Evolutionary conservation across 1,140 invertebrate species (phyloP), one percentile per base, ranked within the genome.

Genomic region (Pollicipes pollicipes): DNA sequence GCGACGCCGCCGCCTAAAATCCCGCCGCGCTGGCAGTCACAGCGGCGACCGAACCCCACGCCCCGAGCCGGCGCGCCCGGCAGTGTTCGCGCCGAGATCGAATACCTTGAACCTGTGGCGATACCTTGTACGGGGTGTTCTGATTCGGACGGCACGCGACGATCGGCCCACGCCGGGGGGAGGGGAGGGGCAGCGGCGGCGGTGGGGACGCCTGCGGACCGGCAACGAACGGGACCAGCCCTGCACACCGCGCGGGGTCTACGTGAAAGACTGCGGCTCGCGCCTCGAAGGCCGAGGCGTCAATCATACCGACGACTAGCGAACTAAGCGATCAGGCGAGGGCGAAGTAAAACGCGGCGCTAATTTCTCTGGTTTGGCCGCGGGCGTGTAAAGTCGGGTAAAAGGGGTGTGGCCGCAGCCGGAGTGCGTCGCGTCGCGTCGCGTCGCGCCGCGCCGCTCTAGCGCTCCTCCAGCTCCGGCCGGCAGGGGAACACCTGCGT

Each of bases 401-500:
- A 58, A 58, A 58, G 13, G 24, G 13, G 21, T 58, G 2, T 35
- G n/a, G n/a, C n/a, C n/a, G n/a, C n/a, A n/a, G n/a, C 8, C 24
- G 21, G 13, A 24, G 24, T 13, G 13, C 45, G 24, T 21, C 17
- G 21, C 17, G 6, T 2, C 45, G 21, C 45, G 8, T 21, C 45
- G 8, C 17, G 2, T 13, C 2, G 13, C 2, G 21, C 45, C 17
- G 6, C 2, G 45, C 3, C 45, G 17, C 45, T 58, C 45, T 10
- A 58, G 13, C 45, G 17, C 6, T 21, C 45, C 45, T 58, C 6
- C 2, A 21, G 10, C 2, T 21, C 45, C 21, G 8, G 45, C 21
- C 17, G 45, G 21, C 45, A 71, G 0, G 88, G 87, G 79, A 93
- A 94, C 16, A 92, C 84, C 77, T 93, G 90, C 0, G 90, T 92